Conservation (phyloP, 2,113 vertebrate species). For the Notothenia coriiceps region DNA sequence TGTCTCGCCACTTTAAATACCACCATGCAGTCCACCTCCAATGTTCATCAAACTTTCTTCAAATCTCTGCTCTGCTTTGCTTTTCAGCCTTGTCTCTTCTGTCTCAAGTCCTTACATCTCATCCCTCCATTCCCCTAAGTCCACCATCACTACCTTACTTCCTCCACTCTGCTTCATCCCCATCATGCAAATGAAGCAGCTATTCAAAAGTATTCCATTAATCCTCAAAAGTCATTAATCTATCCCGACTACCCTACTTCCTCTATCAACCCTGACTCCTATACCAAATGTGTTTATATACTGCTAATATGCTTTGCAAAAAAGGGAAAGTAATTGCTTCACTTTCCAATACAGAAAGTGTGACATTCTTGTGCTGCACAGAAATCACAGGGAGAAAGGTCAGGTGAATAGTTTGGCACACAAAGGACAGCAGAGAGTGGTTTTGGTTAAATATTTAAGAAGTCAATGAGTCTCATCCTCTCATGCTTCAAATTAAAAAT, state of each 20-base stretch:
- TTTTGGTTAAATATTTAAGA: neutral
- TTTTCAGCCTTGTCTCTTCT: neutral
- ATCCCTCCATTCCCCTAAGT: conserved; percentile 1
- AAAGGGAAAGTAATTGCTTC: conserved; percentile 9
- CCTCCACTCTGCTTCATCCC: neutral
- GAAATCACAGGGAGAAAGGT: neutral
- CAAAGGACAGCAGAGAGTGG: neutral
- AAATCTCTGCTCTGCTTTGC: neutral
- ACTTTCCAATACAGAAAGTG: neutral
- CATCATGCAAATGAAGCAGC: conserved; percentile 14
- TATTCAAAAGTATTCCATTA: neutral
- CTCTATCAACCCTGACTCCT: neutral
- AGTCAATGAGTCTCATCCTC: neutral
- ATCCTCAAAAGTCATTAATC: conserved; percentile 13
- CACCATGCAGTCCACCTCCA: neutral
- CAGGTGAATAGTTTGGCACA: neutral
- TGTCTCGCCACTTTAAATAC: neutral
- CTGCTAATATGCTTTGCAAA: neutral
- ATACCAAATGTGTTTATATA: neutral
- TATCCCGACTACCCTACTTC: neutral
- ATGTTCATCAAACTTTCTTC: conserved; percentile 13
- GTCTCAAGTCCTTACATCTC: neutral
- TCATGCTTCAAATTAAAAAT: neutral
- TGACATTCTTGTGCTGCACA: neutral
- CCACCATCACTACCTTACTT: neutral